Evolutionary conservation across 2,888 invertebrate genomes (phyloP), one percentile per base, ranked within the genome.

Genomic region (Aleiodes testaceus): DNA sequence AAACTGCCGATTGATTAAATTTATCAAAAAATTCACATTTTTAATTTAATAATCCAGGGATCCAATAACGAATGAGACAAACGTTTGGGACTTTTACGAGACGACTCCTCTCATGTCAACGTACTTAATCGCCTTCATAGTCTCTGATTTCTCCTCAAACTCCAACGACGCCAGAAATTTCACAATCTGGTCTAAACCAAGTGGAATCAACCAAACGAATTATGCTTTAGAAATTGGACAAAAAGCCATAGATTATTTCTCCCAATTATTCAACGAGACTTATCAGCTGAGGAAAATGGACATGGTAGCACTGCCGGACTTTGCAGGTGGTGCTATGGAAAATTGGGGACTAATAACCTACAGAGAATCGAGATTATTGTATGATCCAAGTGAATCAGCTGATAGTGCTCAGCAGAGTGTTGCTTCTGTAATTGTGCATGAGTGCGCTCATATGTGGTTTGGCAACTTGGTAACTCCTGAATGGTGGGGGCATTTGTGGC

Each of bases 341-440:
- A 97, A 97, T 83, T 97, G 97, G 96, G 97, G 97, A 6, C 86
- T 97, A 53, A 92, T 95, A 63, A 95, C 95, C 0, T 96, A 93
- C 88, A 91, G 91, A 74, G 87, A 86, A 66, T 67, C 75, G 0
- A 67, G 77, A 30, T 66, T 85, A 68, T 72, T 87, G 6, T 84
- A 83, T 69, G 81, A 83, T 45, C 75, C 79, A n/a, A 87, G 88
- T 42, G 89, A 90, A 75, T 86, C 89, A 2, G 89, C 90, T 1
- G 88, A 88, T 2, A 85, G 85, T 9, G 88, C 89, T 75, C 90
- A 90, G 77, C 92, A 94, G 79, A 89, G 90, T 63, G 90, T 94
- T 1, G 92, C 92, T 0, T 90, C 92, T 20, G 91, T 92, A 1
- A 89, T 94, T 3, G 90, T 93, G 0, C 96, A 96, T 81, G 96